phyloP scores from a whole-genome alignment of 2,888 invertebrate genomes.

The Strigamia maritima region DNA sequence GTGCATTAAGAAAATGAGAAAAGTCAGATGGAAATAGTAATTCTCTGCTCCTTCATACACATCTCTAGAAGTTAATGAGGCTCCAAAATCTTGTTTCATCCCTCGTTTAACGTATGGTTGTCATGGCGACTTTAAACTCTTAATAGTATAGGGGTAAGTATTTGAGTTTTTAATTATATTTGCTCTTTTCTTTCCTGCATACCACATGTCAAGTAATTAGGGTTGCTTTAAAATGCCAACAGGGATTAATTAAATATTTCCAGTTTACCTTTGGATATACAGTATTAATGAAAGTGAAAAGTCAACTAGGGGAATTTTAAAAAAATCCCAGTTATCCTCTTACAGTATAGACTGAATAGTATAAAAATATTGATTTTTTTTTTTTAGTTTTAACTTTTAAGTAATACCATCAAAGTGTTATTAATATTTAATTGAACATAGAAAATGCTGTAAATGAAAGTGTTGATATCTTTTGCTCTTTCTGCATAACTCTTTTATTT shows the following conservation, averaged over 20 bases:
- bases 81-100: background rate
- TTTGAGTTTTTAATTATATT: constrained; percentile 16
- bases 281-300: background rate
- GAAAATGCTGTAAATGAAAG: too few species aligned
- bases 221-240: constrained; percentile 6
- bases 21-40: background rate
- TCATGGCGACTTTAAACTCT: background rate
- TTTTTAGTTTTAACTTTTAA: too few species aligned
- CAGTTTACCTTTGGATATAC: background rate
- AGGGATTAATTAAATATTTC: constrained; percentile 12
- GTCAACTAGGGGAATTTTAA: background rate
- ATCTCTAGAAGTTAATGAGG: background rate
- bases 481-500: too few species aligned
- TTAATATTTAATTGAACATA: too few species aligned
- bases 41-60: background rate
- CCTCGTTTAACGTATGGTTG: background rate
- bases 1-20: constrained; percentile 20
- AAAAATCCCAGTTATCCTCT: background rate
- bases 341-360: background rate
- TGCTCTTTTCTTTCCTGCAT: background rate
- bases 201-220: background rate
- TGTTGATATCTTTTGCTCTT: too few species aligned
- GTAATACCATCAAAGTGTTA: too few species aligned
- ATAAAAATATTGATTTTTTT: too few species aligned
- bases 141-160: background rate